These are phyloP conservation scores for Symphodus melops DNA, from an alignment of 2,113 vertebrate species.

Conservation along the genomic window DNA sequence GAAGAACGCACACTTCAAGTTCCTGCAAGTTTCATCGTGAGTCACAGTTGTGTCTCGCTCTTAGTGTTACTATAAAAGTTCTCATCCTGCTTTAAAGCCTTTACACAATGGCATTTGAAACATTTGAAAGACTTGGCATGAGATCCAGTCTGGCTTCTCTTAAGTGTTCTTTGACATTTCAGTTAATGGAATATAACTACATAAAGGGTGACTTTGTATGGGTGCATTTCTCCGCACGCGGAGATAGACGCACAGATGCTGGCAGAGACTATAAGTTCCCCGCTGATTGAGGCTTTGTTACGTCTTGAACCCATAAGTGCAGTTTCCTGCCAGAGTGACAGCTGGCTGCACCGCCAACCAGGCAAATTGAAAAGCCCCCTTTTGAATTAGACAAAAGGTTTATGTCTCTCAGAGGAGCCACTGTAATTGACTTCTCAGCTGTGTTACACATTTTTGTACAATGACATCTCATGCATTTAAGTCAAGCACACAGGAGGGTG, in stretches of 20 bases:
- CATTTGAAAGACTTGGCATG: neutral
- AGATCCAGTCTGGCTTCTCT: neutral
- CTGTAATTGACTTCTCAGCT: constrained; percentile 49
- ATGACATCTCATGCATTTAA: constrained; percentile 26
- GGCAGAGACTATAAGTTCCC: constrained; percentile 5
- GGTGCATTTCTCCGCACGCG: neutral
- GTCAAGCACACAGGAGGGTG: neutral
- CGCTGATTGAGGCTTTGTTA: constrained; percentile 5
- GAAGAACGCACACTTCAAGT: no score
- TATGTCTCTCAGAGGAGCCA: constrained; percentile 45
- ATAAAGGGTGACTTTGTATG: constrained; percentile 13
- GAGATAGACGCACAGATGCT: constrained; percentile 35
- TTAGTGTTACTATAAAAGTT: no score
- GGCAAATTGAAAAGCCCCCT: constrained; percentile 38
- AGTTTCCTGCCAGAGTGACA: constrained; percentile 37
- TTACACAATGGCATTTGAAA: constrained; percentile 7
- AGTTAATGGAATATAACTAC: constrained; percentile 29
- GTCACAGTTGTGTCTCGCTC: no score
- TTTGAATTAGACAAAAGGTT: constrained; percentile 59
- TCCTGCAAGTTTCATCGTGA: no score
- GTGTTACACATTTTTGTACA: constrained; percentile 15
- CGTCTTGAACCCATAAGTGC: constrained; percentile 32
- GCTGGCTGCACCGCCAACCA: constrained; percentile 49
- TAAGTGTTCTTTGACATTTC: constrained; percentile 22
- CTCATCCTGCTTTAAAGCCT: neutral